phyloP scores from a whole-genome alignment of 92 coral and sea anemone species.

The Desmophyllum pertusum region DNA sequence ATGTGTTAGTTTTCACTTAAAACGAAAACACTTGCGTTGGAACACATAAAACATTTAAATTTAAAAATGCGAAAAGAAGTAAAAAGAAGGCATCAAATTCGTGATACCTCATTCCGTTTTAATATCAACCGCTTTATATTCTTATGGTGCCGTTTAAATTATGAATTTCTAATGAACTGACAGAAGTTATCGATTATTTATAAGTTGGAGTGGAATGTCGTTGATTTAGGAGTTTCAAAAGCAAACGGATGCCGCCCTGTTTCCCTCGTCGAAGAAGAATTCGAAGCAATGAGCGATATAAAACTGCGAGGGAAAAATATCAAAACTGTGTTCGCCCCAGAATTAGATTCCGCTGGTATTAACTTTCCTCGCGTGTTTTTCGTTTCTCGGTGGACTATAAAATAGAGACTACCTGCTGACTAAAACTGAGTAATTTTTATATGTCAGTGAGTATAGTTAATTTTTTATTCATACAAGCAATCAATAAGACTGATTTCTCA shows the following conservation, averaged over 20 bases:
- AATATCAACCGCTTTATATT: conserved; percentile 1
- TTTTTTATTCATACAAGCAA: not conserved
- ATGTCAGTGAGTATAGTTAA: not conserved
- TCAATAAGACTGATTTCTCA: not conserved
- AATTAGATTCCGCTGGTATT: no score
- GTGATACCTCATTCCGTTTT: not conserved
- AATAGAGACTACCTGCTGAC: not conserved
- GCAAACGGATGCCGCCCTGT: not conserved
- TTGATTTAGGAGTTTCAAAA: not conserved
- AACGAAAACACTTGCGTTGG: no score
- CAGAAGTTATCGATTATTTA: not conserved
- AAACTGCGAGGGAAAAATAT: not conserved
- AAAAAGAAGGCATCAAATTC: not conserved
- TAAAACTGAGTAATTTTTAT: not conserved
- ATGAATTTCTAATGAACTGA: conserved; percentile 7
- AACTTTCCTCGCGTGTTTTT: not conserved
- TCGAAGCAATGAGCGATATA: not conserved
- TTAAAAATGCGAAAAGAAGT: not conserved
- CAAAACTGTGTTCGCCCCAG: no score
- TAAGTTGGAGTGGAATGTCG: not conserved
- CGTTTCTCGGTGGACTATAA: not conserved
- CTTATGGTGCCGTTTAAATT: not conserved
- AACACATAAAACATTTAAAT: not conserved
- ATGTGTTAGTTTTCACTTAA: not conserved
- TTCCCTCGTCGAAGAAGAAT: not conserved